Conservation (phyloP, 2,888 invertebrate genomes). For the Crossocerus cetratus region DNA sequence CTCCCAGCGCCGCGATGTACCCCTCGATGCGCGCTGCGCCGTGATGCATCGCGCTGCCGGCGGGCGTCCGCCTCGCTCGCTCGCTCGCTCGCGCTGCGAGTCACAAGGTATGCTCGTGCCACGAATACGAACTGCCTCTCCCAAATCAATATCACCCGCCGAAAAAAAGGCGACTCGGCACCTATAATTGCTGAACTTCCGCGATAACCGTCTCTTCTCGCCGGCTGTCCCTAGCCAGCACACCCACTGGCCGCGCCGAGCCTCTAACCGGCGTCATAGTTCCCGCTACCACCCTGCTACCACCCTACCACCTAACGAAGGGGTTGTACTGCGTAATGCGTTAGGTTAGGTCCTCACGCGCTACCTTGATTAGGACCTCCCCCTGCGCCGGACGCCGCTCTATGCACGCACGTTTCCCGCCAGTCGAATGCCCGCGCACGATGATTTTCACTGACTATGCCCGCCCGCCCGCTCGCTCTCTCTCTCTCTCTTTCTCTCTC, state of each 20-base stretch:
- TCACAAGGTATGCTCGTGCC: conserved; percentile 74
- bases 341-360: conserved; percentile 58
- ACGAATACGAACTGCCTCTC: conserved; percentile 74
- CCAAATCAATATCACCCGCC: conserved; percentile 77
- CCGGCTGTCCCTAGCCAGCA: conserved; percentile 19
- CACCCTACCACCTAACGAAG: conserved; percentile 11
- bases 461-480: conserved; percentile 38
- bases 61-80: no score
- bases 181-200: conserved; percentile 65
- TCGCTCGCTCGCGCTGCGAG: conserved; percentile 59
- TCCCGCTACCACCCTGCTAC: conserved; percentile 27
- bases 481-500: not conserved
- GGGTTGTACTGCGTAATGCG: conserved; percentile 26
- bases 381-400: conserved; percentile 35
- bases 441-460: conserved; percentile 63
- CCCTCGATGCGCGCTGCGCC: conserved; percentile 75
- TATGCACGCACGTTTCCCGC: conserved; percentile 61
- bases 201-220: conserved; percentile 61
- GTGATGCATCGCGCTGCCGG: conserved; percentile 73
- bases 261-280: conserved; percentile 30
- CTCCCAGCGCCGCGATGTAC: conserved; percentile 58
- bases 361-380: conserved; percentile 63
- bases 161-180: conserved; percentile 69
- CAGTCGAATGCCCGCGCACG: conserved; percentile 61
- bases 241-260: conserved; percentile 41